Evolutionary conservation across 1,140 invertebrate genomes (phyloP).

Genomic region (Drosophila quadrilineata): DNA sequence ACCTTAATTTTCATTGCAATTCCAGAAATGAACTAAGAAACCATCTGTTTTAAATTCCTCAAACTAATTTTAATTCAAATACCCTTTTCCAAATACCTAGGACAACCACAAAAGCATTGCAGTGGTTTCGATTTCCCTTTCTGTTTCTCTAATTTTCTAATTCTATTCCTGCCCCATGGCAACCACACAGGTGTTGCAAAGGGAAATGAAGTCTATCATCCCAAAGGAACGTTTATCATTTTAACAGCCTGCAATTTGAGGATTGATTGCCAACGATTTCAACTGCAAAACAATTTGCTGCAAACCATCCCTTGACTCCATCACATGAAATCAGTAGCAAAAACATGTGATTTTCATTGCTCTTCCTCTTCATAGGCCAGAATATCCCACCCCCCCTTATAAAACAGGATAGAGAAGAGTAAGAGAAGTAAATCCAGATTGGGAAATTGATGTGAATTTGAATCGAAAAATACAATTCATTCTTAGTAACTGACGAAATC

Average conservation of each 20-base stretch:
- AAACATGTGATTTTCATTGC: conserved; percentile 23
- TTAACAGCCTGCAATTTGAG: conserved; percentile 45
- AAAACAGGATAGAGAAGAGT: not conserved
- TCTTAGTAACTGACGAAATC: conserved; percentile 11
- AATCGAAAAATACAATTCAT: conserved; percentile 35
- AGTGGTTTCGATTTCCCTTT: not conserved
- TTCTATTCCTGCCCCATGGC: not conserved
- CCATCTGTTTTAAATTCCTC: not conserved
- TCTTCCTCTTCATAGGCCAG: not conserved
- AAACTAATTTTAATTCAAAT: not conserved
- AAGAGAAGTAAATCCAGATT: conserved; percentile 30
- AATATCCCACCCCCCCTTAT: not conserved
- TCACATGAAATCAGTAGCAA: conserved; percentile 8
- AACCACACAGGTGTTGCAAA: conserved; percentile 6
- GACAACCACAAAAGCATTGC: conserved; percentile 10
- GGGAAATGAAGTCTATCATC: conserved; percentile 14
- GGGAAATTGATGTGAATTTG: conserved; percentile 53
- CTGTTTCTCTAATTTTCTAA: no score
- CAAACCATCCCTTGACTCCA: not conserved
- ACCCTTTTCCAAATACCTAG: not conserved
- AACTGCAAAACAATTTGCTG: conserved; percentile 34
- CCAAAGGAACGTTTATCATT: conserved; percentile 38
- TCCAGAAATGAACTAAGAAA: conserved; percentile 2
- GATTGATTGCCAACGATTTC: conserved; percentile 46
- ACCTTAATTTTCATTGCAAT: not conserved